Conservation (phyloP, 1,140 invertebrate species). For the fruit fly (Drosophila melanogaster) region Release_6_plus_ISO1_MT NT_033779.5:1097001-1097500, state of each 20-base stretch:
- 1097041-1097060: constrained; percentile 9
- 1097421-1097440: constrained; percentile 15
- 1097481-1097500: not conserved
- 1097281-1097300: not conserved
- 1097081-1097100: constrained; percentile 51
- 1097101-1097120: constrained; percentile 10
- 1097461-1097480: too few relatives aligned
- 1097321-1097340: constrained; percentile 26
- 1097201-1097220: constrained; percentile 65
- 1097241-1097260: constrained; percentile 35
- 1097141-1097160: constrained; percentile 39
- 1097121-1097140: constrained; percentile 2
- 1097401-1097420: constrained; percentile 10
- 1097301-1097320: constrained; percentile 38
- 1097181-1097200: constrained; percentile 65
- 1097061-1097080: constrained; percentile 33
- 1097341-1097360: constrained; percentile 20
- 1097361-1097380: constrained; percentile 46
- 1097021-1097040: constrained; percentile 14
- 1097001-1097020: constrained; percentile 42
- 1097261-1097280: constrained; percentile 26
- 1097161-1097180: constrained; percentile 6
- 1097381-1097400: constrained; percentile 43
- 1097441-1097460: not conserved
- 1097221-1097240: constrained; percentile 42